phyloP scores from a whole-genome alignment of 2,113 vertebrate genomes.

The Bos javanicus region DNA sequence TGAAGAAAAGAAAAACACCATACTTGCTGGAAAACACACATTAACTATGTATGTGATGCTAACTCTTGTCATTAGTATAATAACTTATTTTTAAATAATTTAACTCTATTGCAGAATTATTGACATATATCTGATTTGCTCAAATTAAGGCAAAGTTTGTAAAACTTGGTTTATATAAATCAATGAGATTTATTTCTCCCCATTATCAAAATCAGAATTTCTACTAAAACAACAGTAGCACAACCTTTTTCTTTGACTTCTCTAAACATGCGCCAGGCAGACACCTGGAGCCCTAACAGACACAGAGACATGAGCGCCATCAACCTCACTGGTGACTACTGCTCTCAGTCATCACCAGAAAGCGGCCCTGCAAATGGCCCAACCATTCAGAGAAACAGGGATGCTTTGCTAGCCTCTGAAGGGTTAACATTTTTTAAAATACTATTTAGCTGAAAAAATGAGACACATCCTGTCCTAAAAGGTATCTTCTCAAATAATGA shows the following conservation, averaged over 20 bases:
- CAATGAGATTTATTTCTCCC: neutral
- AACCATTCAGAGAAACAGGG: neutral
- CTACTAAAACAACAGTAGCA: neutral
- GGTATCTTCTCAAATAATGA: neutral
- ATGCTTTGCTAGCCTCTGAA: neutral
- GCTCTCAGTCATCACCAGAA: neutral
- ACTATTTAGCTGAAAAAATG: neutral
- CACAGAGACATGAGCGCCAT: rapidly evolving
- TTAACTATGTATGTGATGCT: neutral
- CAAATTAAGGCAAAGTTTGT: neutral
- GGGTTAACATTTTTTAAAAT: neutral
- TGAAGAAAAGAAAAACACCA: neutral
- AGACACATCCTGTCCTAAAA: neutral
- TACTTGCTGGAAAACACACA: neutral
- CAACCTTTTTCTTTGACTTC: neutral
- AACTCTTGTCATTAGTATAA: neutral
- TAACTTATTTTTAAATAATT: neutral
- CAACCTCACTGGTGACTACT: neutral
- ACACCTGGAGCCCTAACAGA: neutral
- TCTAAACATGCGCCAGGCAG: neutral
- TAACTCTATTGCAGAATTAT: neutral
- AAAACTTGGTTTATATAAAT: neutral
- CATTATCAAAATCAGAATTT: neutral
- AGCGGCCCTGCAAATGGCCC: rapidly evolving
- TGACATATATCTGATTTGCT: neutral